phyloP scores from a whole-genome alignment of 2,113 vertebrate species.

The Tachuris rubrigastra region DNA sequence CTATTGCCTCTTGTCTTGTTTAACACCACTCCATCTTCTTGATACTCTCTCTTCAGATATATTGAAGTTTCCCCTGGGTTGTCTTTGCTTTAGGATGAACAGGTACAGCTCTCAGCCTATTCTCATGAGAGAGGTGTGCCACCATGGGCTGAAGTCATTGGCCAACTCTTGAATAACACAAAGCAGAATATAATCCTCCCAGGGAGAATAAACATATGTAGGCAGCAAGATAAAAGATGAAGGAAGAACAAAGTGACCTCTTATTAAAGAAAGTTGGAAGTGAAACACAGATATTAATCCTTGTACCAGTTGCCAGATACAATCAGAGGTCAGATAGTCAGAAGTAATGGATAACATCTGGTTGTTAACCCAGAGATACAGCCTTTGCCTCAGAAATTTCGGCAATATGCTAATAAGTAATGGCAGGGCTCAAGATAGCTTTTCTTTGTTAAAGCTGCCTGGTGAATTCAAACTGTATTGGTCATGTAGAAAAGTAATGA shows the following conservation, averaged over 20 bases:
- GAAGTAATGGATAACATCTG: not conserved
- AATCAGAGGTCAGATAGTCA: not conserved
- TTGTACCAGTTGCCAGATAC: not conserved
- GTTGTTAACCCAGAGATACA: not conserved
- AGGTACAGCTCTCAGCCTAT: not conserved
- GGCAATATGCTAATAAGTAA: not conserved
- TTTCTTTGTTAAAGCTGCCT: not conserved
- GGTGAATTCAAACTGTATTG: not conserved
- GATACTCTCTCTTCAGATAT: not conserved
- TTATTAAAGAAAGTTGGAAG: not conserved
- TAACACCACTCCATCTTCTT: not conserved
- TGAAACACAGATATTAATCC: not conserved
- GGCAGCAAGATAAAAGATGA: not conserved
- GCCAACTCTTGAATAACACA: not conserved
- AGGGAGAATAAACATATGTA: not conserved
- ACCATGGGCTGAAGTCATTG: not conserved
- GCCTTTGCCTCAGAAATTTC: not conserved
- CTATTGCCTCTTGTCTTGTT: not conserved
- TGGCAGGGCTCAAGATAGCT: not conserved
- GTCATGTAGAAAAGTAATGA: not conserved
- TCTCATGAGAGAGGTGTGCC: not conserved
- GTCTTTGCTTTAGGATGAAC: not conserved
- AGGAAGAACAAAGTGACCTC: not conserved
- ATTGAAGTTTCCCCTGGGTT: not conserved
- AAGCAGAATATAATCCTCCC: not conserved